phyloP scores from a whole-genome alignment of 2,113 vertebrate genomes.

The Prietella phreatophila region DNA sequence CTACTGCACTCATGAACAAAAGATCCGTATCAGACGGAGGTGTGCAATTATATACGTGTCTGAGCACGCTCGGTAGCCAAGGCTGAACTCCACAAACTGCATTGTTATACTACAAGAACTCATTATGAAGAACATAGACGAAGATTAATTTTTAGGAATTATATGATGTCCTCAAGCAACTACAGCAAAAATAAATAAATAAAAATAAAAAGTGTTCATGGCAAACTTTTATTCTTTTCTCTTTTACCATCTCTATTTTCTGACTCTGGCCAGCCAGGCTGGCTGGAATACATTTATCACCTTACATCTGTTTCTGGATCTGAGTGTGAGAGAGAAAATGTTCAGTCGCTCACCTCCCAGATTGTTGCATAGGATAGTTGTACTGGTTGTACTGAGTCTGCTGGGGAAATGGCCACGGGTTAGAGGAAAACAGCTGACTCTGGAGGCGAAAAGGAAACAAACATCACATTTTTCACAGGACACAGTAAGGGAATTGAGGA shows the following conservation, averaged over 20 bases:
- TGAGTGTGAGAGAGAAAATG: background rate
- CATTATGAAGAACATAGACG: background rate
- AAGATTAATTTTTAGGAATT: background rate
- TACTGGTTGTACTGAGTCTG: conserved; percentile 51
- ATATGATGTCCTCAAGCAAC: background rate
- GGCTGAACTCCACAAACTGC: conserved; percentile 32
- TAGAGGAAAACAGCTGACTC: conserved; percentile 52
- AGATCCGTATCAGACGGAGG: conserved; percentile 10
- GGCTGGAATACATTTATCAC: background rate
- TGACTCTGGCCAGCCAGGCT: background rate
- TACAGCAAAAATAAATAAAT: background rate
- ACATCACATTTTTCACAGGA: conserved; percentile 44
- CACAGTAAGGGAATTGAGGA: conserved; percentile 5
- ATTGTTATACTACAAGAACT: conserved; percentile 17
- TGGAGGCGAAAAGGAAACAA: conserved; percentile 48
- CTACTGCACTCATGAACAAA: conserved; percentile 18
- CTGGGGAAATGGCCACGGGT: conserved; percentile 51
- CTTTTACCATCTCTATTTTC: background rate
- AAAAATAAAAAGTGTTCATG: background rate
- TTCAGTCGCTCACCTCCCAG: conserved; percentile 48
- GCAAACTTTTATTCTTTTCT: background rate
- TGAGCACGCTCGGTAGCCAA: conserved; percentile 11
- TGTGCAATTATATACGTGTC: conserved; percentile 33
- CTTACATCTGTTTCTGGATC: background rate
- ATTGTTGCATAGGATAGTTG: conserved; percentile 60